Base-by-base conservation (phyloP, 2,797 vertebrate species). In the Vipera ursinii region DNA sequence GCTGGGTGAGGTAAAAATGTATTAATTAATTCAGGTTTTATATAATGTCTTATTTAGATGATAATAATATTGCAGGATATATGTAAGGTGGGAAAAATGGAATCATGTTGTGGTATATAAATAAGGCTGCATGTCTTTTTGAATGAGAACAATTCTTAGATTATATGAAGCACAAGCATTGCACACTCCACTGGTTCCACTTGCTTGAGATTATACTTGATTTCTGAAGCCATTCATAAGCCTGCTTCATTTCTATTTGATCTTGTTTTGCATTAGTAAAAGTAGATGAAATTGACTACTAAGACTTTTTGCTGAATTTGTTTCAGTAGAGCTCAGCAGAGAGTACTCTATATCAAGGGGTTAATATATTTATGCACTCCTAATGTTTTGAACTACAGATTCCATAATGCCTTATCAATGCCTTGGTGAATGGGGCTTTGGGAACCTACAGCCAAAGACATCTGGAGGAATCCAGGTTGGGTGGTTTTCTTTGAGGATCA, bases 1-100 rank as follows among this genome's bases (percentile, higher is more conserved):
- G 86, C 28, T 96, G 94, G 92, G 95, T 96, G 94, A 94, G 95
- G 94, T 32, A 92, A 95, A 32, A 94, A 94, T 91, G 86, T 96
- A 24, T 89, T 94, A 92, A 95, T 95, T 91, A 56, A 92, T 94
- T 95, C 86, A 73, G 92, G 73, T 93, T 95, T 94, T 93, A 85
- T 93, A 60, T 92, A 95, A 95, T n/a, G 95, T 95, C 87, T 93
- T 93, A 86, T 96, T 94, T 95, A 96, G 93, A 93, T 93, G 93
- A 93, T 87, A 91, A 28, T 91, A 94, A 92, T 69, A 55, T 56
- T 65, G 56, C 48, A 88, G 95, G 24, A 73, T 89, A 17, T 55
- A 28, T n/a, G 85, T 57, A 88, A 96, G 93, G 87, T 95, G 87
- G 94, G 96, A 95, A 69, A 65, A 92, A 14, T 57, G 57, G 86